Conservation (phyloP, 2,113 vertebrate genomes). For the Microcebus griseorufus region DNA sequence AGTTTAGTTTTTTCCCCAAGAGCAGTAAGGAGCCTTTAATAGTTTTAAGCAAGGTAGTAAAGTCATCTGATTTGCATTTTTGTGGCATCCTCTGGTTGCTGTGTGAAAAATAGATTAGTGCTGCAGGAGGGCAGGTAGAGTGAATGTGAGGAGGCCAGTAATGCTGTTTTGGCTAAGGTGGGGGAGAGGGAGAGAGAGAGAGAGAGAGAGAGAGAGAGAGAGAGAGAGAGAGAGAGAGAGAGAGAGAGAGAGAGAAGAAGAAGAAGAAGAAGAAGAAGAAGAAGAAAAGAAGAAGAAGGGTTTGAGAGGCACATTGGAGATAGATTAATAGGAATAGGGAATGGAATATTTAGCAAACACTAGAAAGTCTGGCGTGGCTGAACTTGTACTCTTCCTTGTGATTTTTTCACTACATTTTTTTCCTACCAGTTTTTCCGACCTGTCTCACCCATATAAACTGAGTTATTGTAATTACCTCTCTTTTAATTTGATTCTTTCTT, state of each 20-base stretch:
- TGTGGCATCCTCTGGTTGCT: not conserved
- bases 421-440: slow-evolving; percentile 53
- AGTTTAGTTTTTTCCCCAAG: not conserved
- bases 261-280: not conserved
- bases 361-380: not conserved
- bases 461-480: not conserved
- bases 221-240: not conserved
- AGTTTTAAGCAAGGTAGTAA: slow-evolving; percentile 29
- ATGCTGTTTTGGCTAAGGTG: not conserved
- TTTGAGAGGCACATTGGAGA: not conserved
- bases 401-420: slow-evolving; percentile 54
- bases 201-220: not conserved
- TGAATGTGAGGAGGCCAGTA: not conserved
- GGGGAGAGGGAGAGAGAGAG: not conserved
- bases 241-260: not conserved
- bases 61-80: slow-evolving; percentile 38
- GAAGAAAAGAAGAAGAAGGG: too few species aligned
- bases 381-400: not conserved
- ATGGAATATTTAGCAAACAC: not conserved
- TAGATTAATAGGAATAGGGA: not conserved
- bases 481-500: slow-evolving; percentile 19
- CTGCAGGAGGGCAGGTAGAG: not conserved
- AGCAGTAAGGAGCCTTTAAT: slow-evolving; percentile 8
- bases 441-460: not conserved
- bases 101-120: not conserved